Evolutionary conservation across 2,888 invertebrate species (phyloP), one percentile per base, ranked within the genome.

Genomic region (Hartigia nigra): DNA sequence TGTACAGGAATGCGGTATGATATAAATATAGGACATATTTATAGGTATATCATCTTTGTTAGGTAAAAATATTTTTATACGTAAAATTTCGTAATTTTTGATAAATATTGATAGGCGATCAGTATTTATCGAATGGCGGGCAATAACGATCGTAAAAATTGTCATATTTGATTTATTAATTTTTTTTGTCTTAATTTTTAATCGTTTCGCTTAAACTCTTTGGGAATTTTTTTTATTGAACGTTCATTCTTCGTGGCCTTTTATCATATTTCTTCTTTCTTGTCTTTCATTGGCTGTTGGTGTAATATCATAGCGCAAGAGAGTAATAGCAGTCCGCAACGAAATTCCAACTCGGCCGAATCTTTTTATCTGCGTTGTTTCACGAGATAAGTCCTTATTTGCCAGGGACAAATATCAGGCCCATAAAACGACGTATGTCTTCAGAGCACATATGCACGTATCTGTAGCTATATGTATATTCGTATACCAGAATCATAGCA

Each of bases 361-460:
- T 72, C 72, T 72, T 72, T 55, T 72, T 72, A 72, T 72, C 72
- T 72, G 72, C 72, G 72, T 72, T 72, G 72, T 72, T 72, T 72
- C 72, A 72, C 72, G 31, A 72, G 72, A 72, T 72, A 72, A 72
- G 72, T 72, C 72, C 23, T 32, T 72, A 72, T 72, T 72, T 72
- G 72, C 72, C 31, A 72, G 72, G 72, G 72, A 34, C 32, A 72
- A 72, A 72, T 32, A 31, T 34, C 31, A 72, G 34, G 31, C 72
- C 32, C 32, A 34, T 72, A 72, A 34, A 72, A 31, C 72, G 72
- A 72, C 72, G 72, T 55, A 23, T 55, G 55, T 55, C 23, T 55
- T 23, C 55, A 23, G 55, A 55, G 55, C 55, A 55, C 55, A 55
- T 55, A 55, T 55, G 55, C 55, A 55, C 23, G 23, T 55, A 55